Percentiles rank a stretch among this genome's conserved stretches.
These are phyloP conservation scores for Ormyrus labotus DNA, from an alignment of 2,888 invertebrate genomes.

Conservation along the genomic window DNA sequence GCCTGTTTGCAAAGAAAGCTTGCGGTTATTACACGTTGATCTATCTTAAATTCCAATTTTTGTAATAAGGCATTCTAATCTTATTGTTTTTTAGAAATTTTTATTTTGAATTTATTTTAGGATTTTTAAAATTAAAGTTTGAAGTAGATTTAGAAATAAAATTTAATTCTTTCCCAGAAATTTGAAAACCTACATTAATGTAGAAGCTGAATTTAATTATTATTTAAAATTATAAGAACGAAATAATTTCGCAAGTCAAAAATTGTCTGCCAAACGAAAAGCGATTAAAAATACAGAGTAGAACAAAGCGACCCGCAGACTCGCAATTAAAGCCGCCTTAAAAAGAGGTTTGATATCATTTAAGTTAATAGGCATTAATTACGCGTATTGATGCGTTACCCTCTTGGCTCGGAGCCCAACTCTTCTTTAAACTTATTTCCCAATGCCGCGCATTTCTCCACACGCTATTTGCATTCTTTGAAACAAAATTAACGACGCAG, in stretches of 20 bases:
- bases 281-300: not conserved
- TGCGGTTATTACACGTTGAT: no score
- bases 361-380: constrained; percentile 38
- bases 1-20: no score
- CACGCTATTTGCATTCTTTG: no score
- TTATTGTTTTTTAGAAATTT: no score
- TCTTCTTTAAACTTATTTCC: not conserved
- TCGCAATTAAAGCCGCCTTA: constrained; percentile 35
- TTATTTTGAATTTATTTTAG: no score
- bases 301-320: constrained; percentile 24
- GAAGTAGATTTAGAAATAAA: no score
- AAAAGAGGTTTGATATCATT: constrained; percentile 36
- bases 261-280: not conserved
- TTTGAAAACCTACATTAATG: not conserved
- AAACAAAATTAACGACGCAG: no score
- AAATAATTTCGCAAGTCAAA: not conserved
- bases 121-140: no score
- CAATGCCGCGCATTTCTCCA: no score
- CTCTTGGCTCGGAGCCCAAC: not conserved
- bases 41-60: no score
- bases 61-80: no score
- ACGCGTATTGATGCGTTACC: constrained; percentile 9
- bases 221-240: not conserved
- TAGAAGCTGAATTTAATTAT: not conserved
- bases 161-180: no score